A percentile compares a stretch with the other conserved stretches of the same genome.
These are phyloP conservation scores for Sebastes itinus DNA, from an alignment of 2,797 vertebrate species.

Conservation along the genomic window DNA sequence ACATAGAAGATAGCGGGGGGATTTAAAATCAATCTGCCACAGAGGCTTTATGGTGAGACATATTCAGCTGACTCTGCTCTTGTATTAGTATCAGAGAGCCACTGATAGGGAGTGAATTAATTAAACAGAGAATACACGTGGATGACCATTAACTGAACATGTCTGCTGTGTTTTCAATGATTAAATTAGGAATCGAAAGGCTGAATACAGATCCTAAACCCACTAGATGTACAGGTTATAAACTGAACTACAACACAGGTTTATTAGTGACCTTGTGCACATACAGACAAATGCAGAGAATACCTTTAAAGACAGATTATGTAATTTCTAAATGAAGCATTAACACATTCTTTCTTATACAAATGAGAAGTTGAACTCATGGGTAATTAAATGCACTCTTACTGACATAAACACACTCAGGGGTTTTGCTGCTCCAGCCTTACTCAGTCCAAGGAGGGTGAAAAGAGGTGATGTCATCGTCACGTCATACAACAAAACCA, in stretches of 20 bases:
- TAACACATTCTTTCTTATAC: not conserved
- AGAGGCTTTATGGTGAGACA: slow-evolving; percentile 23
- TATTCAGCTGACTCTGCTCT: slow-evolving; percentile 39
- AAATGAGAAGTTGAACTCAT: not conserved
- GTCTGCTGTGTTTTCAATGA: not conserved
- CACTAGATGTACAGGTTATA: not conserved
- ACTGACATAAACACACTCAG: not conserved
- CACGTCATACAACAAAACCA: too few species aligned
- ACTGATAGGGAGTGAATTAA: slow-evolving; percentile 12
- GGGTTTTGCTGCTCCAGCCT: not conserved
- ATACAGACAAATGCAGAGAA: not conserved
- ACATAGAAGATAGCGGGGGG: slow-evolving; percentile 29
- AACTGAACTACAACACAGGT: not conserved
- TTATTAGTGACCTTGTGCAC: not conserved
- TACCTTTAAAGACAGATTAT: not conserved
- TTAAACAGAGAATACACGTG: slow-evolving; percentile 11
- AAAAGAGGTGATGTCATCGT: too few species aligned
- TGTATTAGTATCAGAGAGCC: slow-evolving; percentile 11
- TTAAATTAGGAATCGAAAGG: not conserved
- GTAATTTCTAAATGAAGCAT: not conserved
- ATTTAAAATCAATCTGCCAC: slow-evolving; percentile 51
- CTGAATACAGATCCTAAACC: not conserved
- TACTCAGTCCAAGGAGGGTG: not conserved
- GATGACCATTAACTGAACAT: not conserved
- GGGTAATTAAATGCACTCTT: not conserved